Evolutionary conservation across 1,140 invertebrate genomes (phyloP), one percentile per base, ranked within the genome.

Genomic region (Bombus terrestris): DNA sequence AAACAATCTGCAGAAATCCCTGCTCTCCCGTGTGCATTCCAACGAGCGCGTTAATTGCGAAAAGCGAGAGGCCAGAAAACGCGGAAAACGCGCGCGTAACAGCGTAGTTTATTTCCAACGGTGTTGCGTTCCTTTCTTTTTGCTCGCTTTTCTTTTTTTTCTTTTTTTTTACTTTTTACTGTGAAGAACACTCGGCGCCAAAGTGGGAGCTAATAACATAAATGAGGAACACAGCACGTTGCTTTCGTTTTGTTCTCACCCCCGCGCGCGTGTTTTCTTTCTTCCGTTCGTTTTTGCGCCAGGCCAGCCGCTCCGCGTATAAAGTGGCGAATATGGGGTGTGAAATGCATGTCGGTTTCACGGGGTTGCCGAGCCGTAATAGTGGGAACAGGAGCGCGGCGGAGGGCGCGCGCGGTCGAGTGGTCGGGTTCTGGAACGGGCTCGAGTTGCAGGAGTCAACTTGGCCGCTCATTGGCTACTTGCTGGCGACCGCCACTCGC

Each of bases 391-490:
- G 64, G 25, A 64, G 28, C 37, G n/a, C 37, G 79, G 47, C 47
- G 59, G 47, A 41, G 83, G 41, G 39, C 35, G 80, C 69, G 62
- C 57, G 85, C 22, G 57, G 76, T 13, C 28, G 57, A 88, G 74
- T 59, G 74, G 86, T 81, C 68, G 74, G 59, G 22, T 82, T 69
- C 81, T 76, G 82, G 84, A 83, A 86, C 82, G 86, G 69, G 88
- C 79, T 79, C 86, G 81, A 75, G 82, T 87, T 88, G 75, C 88
- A 85, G 41, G 84, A 88, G 81, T 90, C 89, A 90, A 90, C 83
- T 69, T 83, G 41, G 71, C 82, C 18, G 64, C 83, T 87, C 85
- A 87, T 91, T 91, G 82, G 89, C 85, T 89, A 87, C 89, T 91
- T 89, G 85, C 79, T 62, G 71, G 77, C 84, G 76, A 88, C 84